Base-by-base conservation (phyloP, 2,888 invertebrate genomes). In the Tuta absoluta region DNA sequence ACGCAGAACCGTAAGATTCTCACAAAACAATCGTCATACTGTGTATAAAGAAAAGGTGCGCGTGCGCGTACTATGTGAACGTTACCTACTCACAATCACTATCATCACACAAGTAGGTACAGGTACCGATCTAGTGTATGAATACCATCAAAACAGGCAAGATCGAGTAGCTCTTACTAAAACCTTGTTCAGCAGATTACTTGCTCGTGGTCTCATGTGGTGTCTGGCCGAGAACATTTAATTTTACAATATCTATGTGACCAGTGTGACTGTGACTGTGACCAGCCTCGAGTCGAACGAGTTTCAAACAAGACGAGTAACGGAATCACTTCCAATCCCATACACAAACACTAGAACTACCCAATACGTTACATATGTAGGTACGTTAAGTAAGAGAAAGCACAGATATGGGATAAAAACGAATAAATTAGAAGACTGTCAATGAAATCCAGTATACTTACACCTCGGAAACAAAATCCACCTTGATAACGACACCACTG, bases 221-320 rank as follows among this genome's bases (percentile, higher is more conserved):
- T 33, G 33, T 33, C 33, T 33, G 33, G 4, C 33, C 33, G 10
- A 48, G 48, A 19, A 53, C 53, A 24, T 53, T 53, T 53, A 53
- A 33, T 33, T 12, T 2, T 21, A 51, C n/a, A n/a, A n/a, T 12
- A 17, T 57, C n/a, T 57, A 33, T 33, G 33, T 28, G 56, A 56
- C 28, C 28, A 7, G 11, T 48, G 19, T 17, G n/a, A n/a, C 48
- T n/a, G 41, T 14, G 14, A 11, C 12, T 14, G 11, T 41, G 51
- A 53, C 24, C 41, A 49, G n/a, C 28, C 8, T 24, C 75, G 72
- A 41, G 37, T 78, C 80, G 81, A 77, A 80, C 86, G 74, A 83
- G 86, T 87, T 87, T 79, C 82, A 84, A 86, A 82, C 80, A 82
- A 81, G 76, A 82, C 73, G 78, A 80, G 76, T 88, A 87, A 88